These are phyloP conservation scores for Ferrisia virgata DNA, from an alignment of 2,888 invertebrate species.

Conservation along the genomic window DNA sequence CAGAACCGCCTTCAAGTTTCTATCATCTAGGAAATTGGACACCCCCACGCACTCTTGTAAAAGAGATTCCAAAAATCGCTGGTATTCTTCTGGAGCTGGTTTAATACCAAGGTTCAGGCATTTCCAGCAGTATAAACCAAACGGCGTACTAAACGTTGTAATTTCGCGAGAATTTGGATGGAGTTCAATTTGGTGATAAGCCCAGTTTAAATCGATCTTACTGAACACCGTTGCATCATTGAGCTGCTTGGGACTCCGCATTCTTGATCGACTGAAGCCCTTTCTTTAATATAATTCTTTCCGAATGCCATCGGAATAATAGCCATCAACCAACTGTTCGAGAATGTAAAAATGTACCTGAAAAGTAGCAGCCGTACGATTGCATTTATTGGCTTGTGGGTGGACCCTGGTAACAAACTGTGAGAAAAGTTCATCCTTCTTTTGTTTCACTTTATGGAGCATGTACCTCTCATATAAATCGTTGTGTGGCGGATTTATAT, in stretches of 20 bases:
- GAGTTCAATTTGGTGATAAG: conserved; percentile 7
- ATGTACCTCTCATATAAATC: not conserved
- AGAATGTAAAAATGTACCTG: no score
- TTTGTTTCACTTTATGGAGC: not conserved
- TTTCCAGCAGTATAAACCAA: not conserved
- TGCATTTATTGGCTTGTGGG: not conserved
- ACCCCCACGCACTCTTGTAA: not conserved
- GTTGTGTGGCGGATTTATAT: not conserved
- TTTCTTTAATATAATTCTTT: not conserved
- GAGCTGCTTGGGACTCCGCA: not conserved
- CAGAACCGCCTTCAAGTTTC: not conserved
- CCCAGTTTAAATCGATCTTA: not conserved
- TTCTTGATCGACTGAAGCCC: not conserved
- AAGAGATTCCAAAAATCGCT: not conserved
- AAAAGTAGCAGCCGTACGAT: not conserved
- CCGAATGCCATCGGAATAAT: not conserved
- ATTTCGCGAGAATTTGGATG: not conserved
- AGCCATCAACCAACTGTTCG: not conserved
- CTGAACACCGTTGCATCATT: not conserved
- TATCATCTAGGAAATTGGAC: not conserved
- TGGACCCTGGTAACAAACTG: not conserved
- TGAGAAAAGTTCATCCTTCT: not conserved
- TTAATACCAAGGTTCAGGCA: not conserved
- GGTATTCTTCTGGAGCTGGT: not conserved
- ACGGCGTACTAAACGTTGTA: not conserved